Conservation (phyloP, 1,140 invertebrate species). For the Olivierus martensii region DNA sequence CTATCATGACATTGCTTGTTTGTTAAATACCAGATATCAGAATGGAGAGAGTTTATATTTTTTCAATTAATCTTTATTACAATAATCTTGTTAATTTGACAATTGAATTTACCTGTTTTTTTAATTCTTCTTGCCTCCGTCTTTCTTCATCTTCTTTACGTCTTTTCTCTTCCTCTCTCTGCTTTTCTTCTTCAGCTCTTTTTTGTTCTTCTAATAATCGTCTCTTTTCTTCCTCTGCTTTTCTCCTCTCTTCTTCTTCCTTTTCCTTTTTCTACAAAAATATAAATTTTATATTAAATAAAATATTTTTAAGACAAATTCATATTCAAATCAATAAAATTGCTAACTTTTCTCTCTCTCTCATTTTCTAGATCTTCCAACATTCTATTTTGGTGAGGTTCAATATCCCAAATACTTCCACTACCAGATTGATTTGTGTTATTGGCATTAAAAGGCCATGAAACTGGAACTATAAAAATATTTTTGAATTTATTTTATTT, state of each 20-base stretch:
- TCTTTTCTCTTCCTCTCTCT: conserved; percentile 23
- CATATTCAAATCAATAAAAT: background rate
- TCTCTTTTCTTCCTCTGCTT: conserved; percentile 12
- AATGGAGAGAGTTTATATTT: too few relatives aligned
- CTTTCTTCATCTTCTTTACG: conserved; percentile 22
- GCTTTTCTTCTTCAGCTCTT: conserved; percentile 21
- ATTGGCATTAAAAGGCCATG: conserved; percentile 8
- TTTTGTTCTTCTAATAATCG: conserved; percentile 1
- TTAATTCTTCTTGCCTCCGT: conserved; percentile 25
- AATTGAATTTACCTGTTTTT: background rate
- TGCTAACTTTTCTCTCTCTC: conserved; percentile 3
- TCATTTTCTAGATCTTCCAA: background rate
- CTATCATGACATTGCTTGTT: too few relatives aligned
- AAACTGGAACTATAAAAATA: background rate
- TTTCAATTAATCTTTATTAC: too few relatives aligned
- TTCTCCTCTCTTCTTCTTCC: conserved; percentile 19
- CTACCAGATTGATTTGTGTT: background rate
- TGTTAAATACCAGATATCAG: too few relatives aligned
- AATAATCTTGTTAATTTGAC: too few relatives aligned
- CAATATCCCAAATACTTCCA: conserved; percentile 17
- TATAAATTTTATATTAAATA: background rate
- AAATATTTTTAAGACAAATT: background rate
- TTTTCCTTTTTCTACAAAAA: conserved; percentile 15
- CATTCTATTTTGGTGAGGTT: background rate
- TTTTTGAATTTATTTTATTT: background rate